Percentiles rank a stretch among this genome's conserved stretches.
These are phyloP conservation scores for Lasioglossum leucozonium DNA, from an alignment of 2,888 invertebrate genomes.

Conservation along the genomic window DNA sequence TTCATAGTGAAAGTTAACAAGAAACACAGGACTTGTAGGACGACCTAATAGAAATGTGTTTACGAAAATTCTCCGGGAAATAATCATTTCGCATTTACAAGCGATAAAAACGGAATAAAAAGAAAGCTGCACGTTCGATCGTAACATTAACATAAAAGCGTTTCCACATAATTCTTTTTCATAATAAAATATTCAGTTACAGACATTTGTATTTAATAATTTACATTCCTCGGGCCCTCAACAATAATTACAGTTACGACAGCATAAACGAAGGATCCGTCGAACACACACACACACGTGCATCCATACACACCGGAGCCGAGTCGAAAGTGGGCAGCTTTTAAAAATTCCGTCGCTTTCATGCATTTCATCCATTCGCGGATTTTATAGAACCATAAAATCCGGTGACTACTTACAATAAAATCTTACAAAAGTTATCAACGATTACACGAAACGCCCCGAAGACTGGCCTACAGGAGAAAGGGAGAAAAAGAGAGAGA, in stretches of 20 bases:
- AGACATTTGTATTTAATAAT: background rate
- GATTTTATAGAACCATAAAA: constrained; percentile 3
- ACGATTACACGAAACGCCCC: constrained; percentile 2
- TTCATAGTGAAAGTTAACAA: background rate
- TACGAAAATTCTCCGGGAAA: background rate
- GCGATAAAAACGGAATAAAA: background rate
- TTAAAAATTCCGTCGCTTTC: background rate
- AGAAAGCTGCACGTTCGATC: background rate
- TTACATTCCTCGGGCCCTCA: background rate
- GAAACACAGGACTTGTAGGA: background rate
- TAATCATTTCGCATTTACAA: background rate
- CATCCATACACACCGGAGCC: no score
- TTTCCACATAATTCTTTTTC: background rate
- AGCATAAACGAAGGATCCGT: background rate
- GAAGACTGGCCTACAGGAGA: background rate
- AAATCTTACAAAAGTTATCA: constrained; percentile 17
- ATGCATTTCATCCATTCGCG: background rate
- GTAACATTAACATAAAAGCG: background rate
- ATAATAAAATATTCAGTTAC: constrained; percentile 1
- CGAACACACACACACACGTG: background rate
- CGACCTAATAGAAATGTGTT: background rate
- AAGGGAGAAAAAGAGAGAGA: constrained; percentile 6
- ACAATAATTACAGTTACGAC: constrained; percentile 14
- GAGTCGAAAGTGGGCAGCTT: background rate
- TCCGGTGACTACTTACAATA: constrained; percentile 8